These are phyloP conservation scores for Scaptomyza graminum DNA, from an alignment of 1,140 invertebrate genomes.

Conservation along the genomic window DNA sequence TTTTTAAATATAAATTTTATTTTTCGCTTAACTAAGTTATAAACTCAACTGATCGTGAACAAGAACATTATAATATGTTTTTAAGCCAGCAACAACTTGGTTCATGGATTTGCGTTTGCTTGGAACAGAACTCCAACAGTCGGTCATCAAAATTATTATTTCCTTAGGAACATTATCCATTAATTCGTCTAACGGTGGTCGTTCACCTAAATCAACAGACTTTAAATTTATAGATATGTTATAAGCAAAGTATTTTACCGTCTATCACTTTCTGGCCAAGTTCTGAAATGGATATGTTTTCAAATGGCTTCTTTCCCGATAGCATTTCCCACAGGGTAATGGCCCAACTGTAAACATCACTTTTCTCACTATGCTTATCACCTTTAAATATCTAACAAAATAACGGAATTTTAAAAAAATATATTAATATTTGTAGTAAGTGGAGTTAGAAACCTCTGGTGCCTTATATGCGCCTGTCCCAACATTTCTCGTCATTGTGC, in stretches of 20 bases:
- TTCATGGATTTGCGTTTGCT: constrained; percentile 4
- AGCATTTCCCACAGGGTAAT: constrained; percentile 27
- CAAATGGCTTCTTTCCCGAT: constrained; percentile 8
- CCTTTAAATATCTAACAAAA: constrained; percentile 22
- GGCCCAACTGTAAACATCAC: constrained; percentile 38
- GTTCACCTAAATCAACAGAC: not conserved
- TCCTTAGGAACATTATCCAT: not conserved
- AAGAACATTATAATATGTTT: not conserved
- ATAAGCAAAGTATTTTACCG: not conserved
- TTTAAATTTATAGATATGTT: not conserved
- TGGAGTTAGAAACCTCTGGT: constrained; percentile 25
- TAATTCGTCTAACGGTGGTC: constrained; percentile 9
- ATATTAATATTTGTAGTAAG: not conserved
- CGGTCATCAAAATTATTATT: not conserved
- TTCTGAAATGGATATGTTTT: not conserved
- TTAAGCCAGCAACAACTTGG: constrained; percentile 5
- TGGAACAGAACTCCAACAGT: constrained; percentile 4
- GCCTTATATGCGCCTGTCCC: constrained; percentile 28
- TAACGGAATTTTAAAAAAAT: not conserved
- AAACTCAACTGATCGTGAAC: constrained; percentile 1
- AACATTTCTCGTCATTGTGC: not conserved
- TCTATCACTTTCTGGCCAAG: not conserved
- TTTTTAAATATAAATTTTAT: no score
- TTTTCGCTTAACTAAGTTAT: no score
- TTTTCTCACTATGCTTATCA: constrained; percentile 15